Evolutionary conservation across 2,797 vertebrate genomes (phyloP).

Genomic region (Dallia pectoralis): DNA sequence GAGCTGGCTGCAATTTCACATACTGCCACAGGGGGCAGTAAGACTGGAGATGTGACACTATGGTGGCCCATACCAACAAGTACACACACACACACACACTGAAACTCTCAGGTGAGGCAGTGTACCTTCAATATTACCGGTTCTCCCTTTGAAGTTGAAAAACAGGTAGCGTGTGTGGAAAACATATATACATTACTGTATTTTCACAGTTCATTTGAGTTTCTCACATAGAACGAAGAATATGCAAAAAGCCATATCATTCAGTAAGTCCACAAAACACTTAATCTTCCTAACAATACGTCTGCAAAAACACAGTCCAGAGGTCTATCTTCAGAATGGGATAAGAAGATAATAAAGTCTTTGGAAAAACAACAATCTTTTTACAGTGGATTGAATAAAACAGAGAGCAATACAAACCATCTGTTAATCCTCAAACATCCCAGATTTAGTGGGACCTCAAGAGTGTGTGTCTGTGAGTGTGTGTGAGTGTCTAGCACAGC

Average conservation of each 20-base stretch:
- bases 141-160: not conserved
- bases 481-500: conserved; percentile 26
- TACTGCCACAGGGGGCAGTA: not conserved
- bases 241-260: not conserved
- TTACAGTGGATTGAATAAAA: not conserved
- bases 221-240: not conserved
- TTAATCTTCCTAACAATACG: too few relatives aligned
- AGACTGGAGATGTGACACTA: not conserved
- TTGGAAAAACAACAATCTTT: not conserved
- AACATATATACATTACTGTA: not conserved
- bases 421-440: not conserved
- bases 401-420: not conserved
- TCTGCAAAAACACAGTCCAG: not conserved
- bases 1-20: conserved; percentile 63
- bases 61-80: not conserved
- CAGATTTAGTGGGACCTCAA: not conserved
- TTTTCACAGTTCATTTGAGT: too few relatives aligned
- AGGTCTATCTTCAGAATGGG: not conserved
- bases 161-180: conserved; percentile 23
- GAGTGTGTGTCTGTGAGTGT: not conserved
- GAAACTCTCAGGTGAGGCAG: too few relatives aligned
- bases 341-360: not conserved
- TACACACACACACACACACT: conserved; percentile 16
- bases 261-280: not conserved
- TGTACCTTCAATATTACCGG: too few relatives aligned